Evolutionary conservation across 37 sponge, comb jelly and placozoan genomes (phyloP), one percentile per base, ranked within the genome.

Genomic region (Beroe forskalii): DNA sequence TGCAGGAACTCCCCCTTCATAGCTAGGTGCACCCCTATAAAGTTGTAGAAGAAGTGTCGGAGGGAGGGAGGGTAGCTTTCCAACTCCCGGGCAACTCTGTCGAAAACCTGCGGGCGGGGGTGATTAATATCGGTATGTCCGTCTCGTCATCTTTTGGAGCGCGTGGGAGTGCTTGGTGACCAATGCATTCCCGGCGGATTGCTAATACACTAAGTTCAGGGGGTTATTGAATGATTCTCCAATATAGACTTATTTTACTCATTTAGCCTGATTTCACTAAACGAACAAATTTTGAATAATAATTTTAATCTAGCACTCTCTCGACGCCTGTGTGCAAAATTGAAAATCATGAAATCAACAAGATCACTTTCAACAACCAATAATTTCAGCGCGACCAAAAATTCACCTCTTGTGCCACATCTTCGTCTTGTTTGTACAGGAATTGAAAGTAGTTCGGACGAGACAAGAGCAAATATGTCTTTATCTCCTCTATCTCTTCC

Each of bases 41-140:
- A 69, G 38, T 69, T 69, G 72, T 69, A 69, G 38, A 69, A 35
- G 39, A 19, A 69, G 38, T 69, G 72, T 27, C 38, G 36, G 72
- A 33, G 38, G 4, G 72, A 1, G 20, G 37, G 19, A 33, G 72
- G 72, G 72, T 69, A 69, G 32, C 72, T 69, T 35, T 27, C 38
- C 32, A 69, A 69, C 72, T 69, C 72, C 72, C 72, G 14, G 28
- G 27, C 32, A 3, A 69, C 35, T 35, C 32, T 69, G 35, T 35
- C 19, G 39, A 69, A 69, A 6, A 69, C 72, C 72, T 69, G 55
- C 12, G n/a, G n/a, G n/a, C n/a, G n/a, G n/a, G n/a, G n/a, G n/a
- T n/a, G n/a, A n/a, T n/a, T n/a, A n/a, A n/a, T n/a, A n/a, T n/a
- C n/a, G n/a, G n/a, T n/a, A n/a, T n/a, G n/a, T n/a, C n/a, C n/a